These are phyloP conservation scores for Ispidina picta DNA, from an alignment of 2,797 vertebrate species.

Conservation along the genomic window DNA sequence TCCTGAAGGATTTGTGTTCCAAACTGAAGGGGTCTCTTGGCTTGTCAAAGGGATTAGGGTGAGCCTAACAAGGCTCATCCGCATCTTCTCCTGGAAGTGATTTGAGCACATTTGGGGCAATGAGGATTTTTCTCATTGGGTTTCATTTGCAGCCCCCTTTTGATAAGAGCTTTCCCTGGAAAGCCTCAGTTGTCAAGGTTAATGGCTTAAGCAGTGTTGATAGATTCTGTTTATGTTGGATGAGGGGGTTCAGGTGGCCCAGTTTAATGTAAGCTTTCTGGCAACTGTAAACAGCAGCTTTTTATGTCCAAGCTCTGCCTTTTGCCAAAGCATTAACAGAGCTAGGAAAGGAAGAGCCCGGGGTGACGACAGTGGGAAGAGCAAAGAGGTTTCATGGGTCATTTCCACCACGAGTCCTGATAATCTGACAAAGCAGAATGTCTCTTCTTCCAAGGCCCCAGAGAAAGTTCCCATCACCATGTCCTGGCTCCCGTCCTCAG, in stretches of 20 bases:
- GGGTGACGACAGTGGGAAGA: slow-evolving; percentile 37
- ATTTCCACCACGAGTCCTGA: slow-evolving; percentile 25
- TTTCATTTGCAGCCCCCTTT: slow-evolving; percentile 44
- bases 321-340: slow-evolving; percentile 60
- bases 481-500: background rate
- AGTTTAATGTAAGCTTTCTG: slow-evolving; percentile 62
- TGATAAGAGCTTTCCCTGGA: slow-evolving; percentile 64
- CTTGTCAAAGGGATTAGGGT: slow-evolving; percentile 58
- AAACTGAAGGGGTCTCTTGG: slow-evolving; percentile 14
- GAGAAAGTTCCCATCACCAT: background rate
- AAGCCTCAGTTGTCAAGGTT: slow-evolving; percentile 73
- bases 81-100: slow-evolving; percentile 12
- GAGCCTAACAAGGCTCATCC: slow-evolving; percentile 47
- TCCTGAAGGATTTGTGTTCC: slow-evolving; percentile 35
- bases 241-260: slow-evolving; percentile 68
- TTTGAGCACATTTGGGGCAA: slow-evolving; percentile 24
- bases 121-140: background rate
- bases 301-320: slow-evolving; percentile 49
- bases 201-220: slow-evolving; percentile 74
- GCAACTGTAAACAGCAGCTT: slow-evolving; percentile 67
- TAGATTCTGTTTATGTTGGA: slow-evolving; percentile 72
- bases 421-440: slow-evolving; percentile 28
- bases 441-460: background rate
- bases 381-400: slow-evolving; percentile 37
- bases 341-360: slow-evolving; percentile 30